Base-by-base conservation (phyloP, 2,888 invertebrate genomes). In the Capitulum mitella region DNA sequence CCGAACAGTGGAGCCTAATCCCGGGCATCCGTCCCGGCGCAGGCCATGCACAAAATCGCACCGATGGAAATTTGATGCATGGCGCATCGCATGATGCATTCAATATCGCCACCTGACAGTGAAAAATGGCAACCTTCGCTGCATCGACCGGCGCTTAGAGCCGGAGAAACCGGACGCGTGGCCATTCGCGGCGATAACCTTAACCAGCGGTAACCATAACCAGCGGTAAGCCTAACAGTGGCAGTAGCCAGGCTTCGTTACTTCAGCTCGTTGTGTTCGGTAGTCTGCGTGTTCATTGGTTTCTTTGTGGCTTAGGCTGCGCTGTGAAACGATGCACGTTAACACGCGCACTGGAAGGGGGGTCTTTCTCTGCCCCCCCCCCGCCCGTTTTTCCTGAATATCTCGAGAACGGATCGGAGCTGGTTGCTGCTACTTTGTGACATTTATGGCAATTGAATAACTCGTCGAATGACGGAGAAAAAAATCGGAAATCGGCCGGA, bases 1-100 rank as follows among this genome's bases (percentile, higher is more conserved):
- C 43, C 43, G 6, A 43, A 43, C 43, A 12, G 12, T 43, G 43
- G 5, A 43, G 29, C 58, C 10, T 58, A 58, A 58, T 58, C 58
- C 58, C 58, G 1, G n/a, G n/a, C 29, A 58, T n/a, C 58, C 29
- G n/a, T 58, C 58, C 1, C 0, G n/a, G n/a, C n/a, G 58, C 58
- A 26, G 29, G 58, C n/a, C n/a, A 58, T 58, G 58, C 58, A 58
- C 58, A n/a, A 58, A 58, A 58, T 58, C 58, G 58, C 58, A n/a
- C 58, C n/a, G 58, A 58, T 58, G 58, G 58, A 58, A 58, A 29
- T 58, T n/a, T 58, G 58, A 58, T 58, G 29, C 58, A 58, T 58
- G 58, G n/a, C 29, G 58, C 58, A 58, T 58, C 58, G n/a, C 58
- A 58, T 58, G 58, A 58, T 58, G 58, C 58, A 29, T 58, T 58